Conservation (phyloP, 2,888 invertebrate genomes). For the Hyposoter didymator region DNA sequence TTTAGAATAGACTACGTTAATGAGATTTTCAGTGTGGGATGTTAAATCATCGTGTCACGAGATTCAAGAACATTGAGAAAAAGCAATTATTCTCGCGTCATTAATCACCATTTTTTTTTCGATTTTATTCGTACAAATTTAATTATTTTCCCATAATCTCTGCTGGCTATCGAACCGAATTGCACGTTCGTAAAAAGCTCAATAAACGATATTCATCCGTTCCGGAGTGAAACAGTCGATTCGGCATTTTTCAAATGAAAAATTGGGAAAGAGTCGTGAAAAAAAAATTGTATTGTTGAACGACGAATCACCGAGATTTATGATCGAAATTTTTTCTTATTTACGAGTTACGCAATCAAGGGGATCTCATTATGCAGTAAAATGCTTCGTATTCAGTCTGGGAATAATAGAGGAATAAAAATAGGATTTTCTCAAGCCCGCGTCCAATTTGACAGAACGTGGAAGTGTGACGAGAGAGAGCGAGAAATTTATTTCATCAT, state of each 20-base stretch:
- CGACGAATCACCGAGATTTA: neutral
- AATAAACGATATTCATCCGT: too few species aligned
- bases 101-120: neutral
- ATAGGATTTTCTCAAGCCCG: neutral
- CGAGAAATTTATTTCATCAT: neutral
- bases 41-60: slow-evolving; percentile 2
- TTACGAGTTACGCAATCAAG: slow-evolving; percentile 31
- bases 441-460: slow-evolving; percentile 1
- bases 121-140: neutral
- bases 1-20: slow-evolving; percentile 22
- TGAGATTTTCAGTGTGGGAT: slow-evolving; percentile 26
- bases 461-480: slow-evolving; percentile 12
- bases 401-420: slow-evolving; percentile 16
- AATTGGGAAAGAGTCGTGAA: neutral
- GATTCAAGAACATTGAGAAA: slow-evolving; percentile 10
- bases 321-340: neutral
- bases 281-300: neutral
- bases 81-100: slow-evolving; percentile 1
- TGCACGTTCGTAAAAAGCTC: neutral
- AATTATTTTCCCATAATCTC: neutral
- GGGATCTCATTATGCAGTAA: slow-evolving; percentile 27
- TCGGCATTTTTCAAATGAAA: neutral
- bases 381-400: slow-evolving; percentile 13
- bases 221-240: neutral
- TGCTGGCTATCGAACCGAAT: neutral